Percentiles rank a stretch among this genome's conserved stretches.
These are phyloP conservation scores for Synergus japonicus DNA, from an alignment of 2,888 invertebrate genomes.

Conservation along the genomic window DNA sequence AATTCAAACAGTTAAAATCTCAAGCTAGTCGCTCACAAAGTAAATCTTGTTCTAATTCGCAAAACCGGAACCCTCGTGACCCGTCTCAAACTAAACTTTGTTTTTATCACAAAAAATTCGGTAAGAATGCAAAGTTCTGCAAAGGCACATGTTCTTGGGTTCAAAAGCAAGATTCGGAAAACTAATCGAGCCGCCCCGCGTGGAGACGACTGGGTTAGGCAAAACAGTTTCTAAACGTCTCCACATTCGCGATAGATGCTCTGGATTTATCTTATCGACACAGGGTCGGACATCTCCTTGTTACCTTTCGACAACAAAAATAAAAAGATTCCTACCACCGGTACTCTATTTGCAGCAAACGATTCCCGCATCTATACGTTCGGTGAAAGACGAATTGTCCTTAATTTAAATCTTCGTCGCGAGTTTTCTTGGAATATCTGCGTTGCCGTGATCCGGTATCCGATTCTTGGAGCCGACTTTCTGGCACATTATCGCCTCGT, in stretches of 20 bases:
- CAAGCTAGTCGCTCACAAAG: background rate
- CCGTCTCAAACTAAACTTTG: background rate
- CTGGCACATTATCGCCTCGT: too few species aligned
- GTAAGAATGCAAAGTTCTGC: background rate
- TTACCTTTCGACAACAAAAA: background rate
- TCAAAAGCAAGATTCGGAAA: background rate
- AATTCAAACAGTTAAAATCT: too few species aligned
- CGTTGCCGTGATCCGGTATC: too few species aligned
- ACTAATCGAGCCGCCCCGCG: background rate
- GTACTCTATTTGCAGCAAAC: too few species aligned
- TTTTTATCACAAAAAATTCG: background rate
- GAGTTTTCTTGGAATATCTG: too few species aligned
- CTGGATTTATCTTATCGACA: background rate
- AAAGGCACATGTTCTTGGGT: background rate
- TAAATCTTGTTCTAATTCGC: background rate
- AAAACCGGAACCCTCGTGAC: background rate
- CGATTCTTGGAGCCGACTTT: too few species aligned
- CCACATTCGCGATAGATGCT: background rate
- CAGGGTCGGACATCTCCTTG: background rate
- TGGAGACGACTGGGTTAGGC: background rate
- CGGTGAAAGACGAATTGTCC: too few species aligned
- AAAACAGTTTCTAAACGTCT: background rate
- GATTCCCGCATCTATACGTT: too few species aligned
- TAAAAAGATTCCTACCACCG: background rate
- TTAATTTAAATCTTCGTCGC: too few species aligned